A percentile compares a stretch with the other conserved stretches of the same genome.
phyloP scores from a whole-genome alignment of 2,888 invertebrate genomes.

The Phorcus lineatus region DNA sequence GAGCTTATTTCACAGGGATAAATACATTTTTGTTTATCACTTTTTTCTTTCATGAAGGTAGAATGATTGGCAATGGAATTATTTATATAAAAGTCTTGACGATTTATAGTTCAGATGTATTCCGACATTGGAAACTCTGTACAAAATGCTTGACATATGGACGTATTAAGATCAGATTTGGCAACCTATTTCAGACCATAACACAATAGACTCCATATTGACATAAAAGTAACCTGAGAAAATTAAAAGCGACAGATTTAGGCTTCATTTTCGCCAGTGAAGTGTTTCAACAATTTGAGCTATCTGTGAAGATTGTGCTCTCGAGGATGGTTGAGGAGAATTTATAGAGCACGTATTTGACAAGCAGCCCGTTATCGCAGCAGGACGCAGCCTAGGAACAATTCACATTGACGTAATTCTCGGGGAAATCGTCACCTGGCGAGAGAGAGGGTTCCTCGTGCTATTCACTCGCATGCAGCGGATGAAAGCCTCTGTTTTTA shows the following conservation, averaged over 20 bases:
- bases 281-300: conserved; percentile 7
- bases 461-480: conserved; percentile 17
- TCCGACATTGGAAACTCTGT: no score
- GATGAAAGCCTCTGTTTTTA: conserved; percentile 31
- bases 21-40: no score
- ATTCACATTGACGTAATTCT: not conserved
- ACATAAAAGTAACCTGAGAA: not conserved
- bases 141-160: no score
- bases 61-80: no score
- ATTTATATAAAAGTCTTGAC: no score
- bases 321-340: conserved; percentile 1
- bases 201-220: not conserved
- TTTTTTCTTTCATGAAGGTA: no score
- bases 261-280: conserved; percentile 8
- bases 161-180: no score
- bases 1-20: no score
- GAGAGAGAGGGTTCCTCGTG: conserved; percentile 1
- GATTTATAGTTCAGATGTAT: no score
- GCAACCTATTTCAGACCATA: not conserved
- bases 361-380: conserved; percentile 15
- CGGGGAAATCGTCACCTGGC: conserved; percentile 37
- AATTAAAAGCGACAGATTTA: conserved; percentile 24
- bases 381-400: conserved; percentile 1
- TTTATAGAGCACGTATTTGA: conserved; percentile 23
- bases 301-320: conserved; percentile 1